Evolutionary conservation across 1,140 invertebrate species (phyloP), one percentile per base, ranked within the genome.

Genomic region (Magallana angulata): DNA sequence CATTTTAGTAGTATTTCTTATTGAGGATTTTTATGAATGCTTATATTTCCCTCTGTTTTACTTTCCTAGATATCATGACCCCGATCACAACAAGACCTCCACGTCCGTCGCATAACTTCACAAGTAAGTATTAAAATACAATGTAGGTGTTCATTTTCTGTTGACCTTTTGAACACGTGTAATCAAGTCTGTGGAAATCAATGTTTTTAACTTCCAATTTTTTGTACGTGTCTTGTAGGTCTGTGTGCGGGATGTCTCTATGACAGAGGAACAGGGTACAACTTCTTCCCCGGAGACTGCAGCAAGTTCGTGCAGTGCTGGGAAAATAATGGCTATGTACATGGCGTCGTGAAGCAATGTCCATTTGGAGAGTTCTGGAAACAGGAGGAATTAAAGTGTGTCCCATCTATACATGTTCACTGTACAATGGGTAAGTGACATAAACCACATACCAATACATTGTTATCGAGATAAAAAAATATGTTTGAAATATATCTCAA

Each of bases 291-390:
- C 7, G 89, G 88, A 1, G 92, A 93, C 87, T 93, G 93, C 85
- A 91, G 90, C n/a, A 92, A 91, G 64, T 93, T 91, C 88, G 92
- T 93, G 0, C 89, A 92, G 82, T 93, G 93, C 59, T 91, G 88
- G 91, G 90, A 84, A 6, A 71, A 90, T 9, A 86, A 87, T 1
- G 81, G 71, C 0, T 80, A 86, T 4, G 91, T 92, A 80, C 76
- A 84, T 48, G 89, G 92, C 4, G 76, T 88, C 8, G 71, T 93
- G 11, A 90, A 87, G 18, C 64, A 85, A 14, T 93, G 93, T 87
- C 91, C 93, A n/a, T 93, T 92, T 86, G 93, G 93, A 24, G 88
- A 91, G 85, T 93, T 90, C 90, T 93, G 93, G 93, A 91, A 93
- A 86, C 84, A 85, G 9, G 82, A 91, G 24, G 90, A 91, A 3